A percentile compares a stretch with the other conserved stretches of the same genome.
phyloP scores from a whole-genome alignment of 2,888 invertebrate genomes.

The Polydesmus complanatus region DNA sequence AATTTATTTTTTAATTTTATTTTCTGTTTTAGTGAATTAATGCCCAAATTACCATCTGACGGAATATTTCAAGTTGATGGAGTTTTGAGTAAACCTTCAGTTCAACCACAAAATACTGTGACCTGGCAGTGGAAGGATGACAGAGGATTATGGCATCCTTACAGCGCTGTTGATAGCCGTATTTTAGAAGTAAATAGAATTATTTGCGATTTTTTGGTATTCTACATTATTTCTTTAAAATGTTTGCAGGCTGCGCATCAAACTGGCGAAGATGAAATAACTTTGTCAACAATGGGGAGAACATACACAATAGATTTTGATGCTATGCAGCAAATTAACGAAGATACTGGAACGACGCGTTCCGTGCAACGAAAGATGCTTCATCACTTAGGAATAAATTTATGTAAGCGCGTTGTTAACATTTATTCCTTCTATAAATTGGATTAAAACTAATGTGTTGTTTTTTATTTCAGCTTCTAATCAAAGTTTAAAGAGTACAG shows the following conservation, averaged over 20 bases:
- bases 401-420: constrained; percentile 5
- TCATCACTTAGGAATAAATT: constrained; percentile 20
- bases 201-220: neutral
- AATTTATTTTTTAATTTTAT: too few species aligned
- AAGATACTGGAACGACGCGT: constrained; percentile 87
- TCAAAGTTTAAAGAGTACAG: constrained; percentile 28
- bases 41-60: constrained; percentile 89
- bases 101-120: constrained; percentile 49
- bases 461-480: constrained; percentile 19
- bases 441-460: neutral
- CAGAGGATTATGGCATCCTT: constrained; percentile 76
- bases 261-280: constrained; percentile 89
- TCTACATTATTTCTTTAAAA: constrained; percentile 2
- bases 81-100: constrained; percentile 43
- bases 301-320: constrained; percentile 94
- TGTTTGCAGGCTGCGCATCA: constrained; percentile 63
- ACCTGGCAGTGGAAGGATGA: constrained; percentile 98
- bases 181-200: constrained; percentile 74
- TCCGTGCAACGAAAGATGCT: constrained; percentile 68
- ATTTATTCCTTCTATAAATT: neutral
- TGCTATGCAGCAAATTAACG: constrained; percentile 96
- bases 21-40: constrained; percentile 50
- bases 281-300: constrained; percentile 76
- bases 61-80: constrained; percentile 91
- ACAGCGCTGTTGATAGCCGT: constrained; percentile 81